A percentile compares a stretch with the other conserved stretches of the same genome.
These are phyloP conservation scores for Aproaerema taeniolella DNA, from an alignment of 2,888 invertebrate genomes.

Conservation along the genomic window DNA sequence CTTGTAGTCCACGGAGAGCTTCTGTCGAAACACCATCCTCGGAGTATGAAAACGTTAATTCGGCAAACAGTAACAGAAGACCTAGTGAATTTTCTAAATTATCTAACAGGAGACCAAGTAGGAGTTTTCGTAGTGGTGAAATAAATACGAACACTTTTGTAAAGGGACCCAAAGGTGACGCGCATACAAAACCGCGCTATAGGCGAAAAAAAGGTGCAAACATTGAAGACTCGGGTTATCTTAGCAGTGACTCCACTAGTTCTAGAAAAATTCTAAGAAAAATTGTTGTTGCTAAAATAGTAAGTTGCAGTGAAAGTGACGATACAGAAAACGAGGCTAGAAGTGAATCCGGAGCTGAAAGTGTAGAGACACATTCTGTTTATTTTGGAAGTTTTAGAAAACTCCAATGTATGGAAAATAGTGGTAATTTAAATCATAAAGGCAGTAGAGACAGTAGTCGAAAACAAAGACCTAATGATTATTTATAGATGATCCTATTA, in stretches of 20 bases:
- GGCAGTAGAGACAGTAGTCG: constrained; percentile 35
- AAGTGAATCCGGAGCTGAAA: constrained; percentile 92
- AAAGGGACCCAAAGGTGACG: constrained; percentile 43
- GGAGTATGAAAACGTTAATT: constrained; percentile 62
- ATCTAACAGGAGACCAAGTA: constrained; percentile 37
- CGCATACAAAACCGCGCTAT: constrained; percentile 38
- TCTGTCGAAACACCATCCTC: constrained; percentile 71
- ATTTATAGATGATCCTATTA: constrained; percentile 25
- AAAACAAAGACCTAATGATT: constrained; percentile 32
- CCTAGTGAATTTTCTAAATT: constrained; percentile 36
- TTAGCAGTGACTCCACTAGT: constrained; percentile 88
- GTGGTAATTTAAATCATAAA: constrained; percentile 30
- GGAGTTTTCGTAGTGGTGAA: constrained; percentile 23
- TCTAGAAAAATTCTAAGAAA: constrained; percentile 64
- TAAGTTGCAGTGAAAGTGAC: constrained; percentile 84
- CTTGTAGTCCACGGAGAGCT: constrained; percentile 65
- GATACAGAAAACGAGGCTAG: constrained; percentile 88
- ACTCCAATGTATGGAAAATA: constrained; percentile 39
- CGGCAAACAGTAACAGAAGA: constrained; percentile 26
- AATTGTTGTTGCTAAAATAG: constrained; percentile 66
- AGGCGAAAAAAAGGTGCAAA: constrained; percentile 54
- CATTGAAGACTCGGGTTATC: constrained; percentile 88
- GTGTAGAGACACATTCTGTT: constrained; percentile 91
- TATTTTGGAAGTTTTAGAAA: constrained; percentile 87
- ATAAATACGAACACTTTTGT: constrained; percentile 64